phyloP scores from a whole-genome alignment of 2,797 vertebrate species.

The Rhinoraja longicauda region DNA sequence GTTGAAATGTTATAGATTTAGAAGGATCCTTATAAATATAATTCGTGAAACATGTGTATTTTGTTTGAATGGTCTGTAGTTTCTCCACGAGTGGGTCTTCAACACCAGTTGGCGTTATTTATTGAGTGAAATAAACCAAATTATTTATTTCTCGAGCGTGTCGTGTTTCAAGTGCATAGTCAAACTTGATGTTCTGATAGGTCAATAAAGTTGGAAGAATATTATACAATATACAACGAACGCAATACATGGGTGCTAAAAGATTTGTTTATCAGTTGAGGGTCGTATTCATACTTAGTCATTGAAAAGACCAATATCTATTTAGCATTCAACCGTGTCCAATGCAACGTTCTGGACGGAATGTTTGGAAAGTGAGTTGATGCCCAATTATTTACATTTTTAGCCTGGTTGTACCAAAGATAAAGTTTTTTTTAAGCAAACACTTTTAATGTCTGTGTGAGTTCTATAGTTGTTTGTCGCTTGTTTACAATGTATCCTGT shows the following conservation, averaged over 20 bases:
- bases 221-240: neutral
- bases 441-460: too few species aligned
- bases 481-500: neutral
- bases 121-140: neutral
- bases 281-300: neutral
- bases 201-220: neutral
- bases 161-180: too few species aligned
- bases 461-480: neutral
- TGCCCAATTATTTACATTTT: neutral
- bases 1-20: neutral
- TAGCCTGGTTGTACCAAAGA: neutral
- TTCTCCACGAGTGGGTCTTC: neutral
- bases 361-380: neutral
- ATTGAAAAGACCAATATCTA: neutral
- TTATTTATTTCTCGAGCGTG: neutral
- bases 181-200: neutral
- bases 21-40: neutral
- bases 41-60: neutral
- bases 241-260: neutral
- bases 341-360: conserved; percentile 6
- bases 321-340: neutral
- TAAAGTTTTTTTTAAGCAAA: neutral
- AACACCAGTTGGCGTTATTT: neutral
- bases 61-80: neutral
- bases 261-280: neutral